A percentile compares a stretch with the other conserved stretches of the same genome.
Evolutionary conservation across 1,140 invertebrate species (phyloP).

Genomic region (Eriocheir sinensis): DNA sequence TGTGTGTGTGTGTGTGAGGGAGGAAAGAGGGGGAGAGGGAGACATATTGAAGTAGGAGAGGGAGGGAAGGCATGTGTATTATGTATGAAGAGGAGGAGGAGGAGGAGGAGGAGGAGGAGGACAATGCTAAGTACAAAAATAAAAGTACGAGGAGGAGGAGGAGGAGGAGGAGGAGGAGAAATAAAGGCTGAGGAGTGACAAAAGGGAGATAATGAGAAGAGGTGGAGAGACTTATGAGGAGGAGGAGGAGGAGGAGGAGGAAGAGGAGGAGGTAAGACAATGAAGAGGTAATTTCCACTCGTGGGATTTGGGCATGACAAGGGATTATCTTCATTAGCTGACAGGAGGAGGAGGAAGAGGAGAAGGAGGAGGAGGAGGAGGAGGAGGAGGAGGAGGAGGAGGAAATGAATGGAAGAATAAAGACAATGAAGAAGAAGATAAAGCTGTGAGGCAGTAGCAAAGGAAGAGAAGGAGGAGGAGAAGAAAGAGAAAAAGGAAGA

Average conservation of each 20-base stretch:
- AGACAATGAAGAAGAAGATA: not conserved
- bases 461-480: not conserved
- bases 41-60: too few relatives aligned
- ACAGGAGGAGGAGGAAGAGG: not conserved
- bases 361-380: not conserved
- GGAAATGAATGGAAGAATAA: not conserved
- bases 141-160: not conserved
- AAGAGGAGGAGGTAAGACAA: not conserved
- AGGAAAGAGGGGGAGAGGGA: too few relatives aligned
- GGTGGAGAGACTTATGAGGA: too few relatives aligned
- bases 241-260: not conserved
- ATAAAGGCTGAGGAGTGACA: not conserved
- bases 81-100: not conserved
- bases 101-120: too few relatives aligned
- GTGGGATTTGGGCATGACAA: too few relatives aligned
- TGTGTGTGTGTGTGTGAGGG: too few relatives aligned
- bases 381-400: not conserved
- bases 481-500: not conserved
- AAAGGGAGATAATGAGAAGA: too few relatives aligned
- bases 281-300: too few relatives aligned
- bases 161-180: not conserved
- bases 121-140: too few relatives aligned
- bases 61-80: not conserved
- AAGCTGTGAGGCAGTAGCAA: not conserved
- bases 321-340: too few relatives aligned